These are phyloP conservation scores for Uromys caudimaculatus DNA, from an alignment of 2,797 vertebrate genomes.

Conservation along the genomic window DNA sequence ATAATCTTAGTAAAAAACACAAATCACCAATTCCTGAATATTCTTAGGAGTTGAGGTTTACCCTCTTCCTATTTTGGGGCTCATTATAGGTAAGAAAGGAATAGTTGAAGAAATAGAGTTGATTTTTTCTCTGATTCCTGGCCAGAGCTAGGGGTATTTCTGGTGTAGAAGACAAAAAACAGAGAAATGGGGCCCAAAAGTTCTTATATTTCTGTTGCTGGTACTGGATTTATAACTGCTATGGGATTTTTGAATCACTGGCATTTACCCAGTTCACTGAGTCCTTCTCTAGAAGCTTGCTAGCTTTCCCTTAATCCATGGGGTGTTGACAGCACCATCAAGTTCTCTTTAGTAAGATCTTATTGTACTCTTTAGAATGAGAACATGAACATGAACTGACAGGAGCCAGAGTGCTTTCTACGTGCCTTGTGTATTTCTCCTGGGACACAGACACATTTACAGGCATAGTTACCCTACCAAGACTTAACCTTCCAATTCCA, in stretches of 20 bases:
- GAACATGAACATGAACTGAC: background rate
- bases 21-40: background rate
- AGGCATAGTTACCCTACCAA: background rate
- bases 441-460: background rate
- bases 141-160: background rate
- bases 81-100: background rate
- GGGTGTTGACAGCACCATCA: background rate
- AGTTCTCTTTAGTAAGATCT: background rate
- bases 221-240: background rate
- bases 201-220: background rate
- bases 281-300: background rate
- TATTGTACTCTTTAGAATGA: background rate
- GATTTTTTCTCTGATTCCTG: background rate
- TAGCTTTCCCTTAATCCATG: background rate
- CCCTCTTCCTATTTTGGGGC: rapidly evolving
- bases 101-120: background rate
- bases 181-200: background rate
- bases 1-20: background rate
- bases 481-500: background rate
- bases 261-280: background rate
- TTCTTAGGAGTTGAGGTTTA: background rate
- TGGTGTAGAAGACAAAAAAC: background rate
- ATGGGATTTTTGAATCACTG: background rate
- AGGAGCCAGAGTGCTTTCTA: background rate
- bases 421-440: background rate